Conservation (phyloP, 2,888 invertebrate genomes). For the Thymelicus lineola region DNA sequence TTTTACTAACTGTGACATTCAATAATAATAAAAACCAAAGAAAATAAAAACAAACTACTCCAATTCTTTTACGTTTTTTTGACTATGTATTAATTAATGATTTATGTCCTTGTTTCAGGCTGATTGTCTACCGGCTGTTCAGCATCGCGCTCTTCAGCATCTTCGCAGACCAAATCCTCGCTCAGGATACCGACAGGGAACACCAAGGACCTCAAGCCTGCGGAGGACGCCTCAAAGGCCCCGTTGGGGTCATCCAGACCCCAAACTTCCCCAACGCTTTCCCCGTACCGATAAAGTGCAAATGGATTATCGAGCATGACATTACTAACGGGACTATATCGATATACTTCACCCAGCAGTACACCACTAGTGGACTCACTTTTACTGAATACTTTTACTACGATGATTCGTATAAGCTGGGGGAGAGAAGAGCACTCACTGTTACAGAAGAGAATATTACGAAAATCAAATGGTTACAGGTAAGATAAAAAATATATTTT, state of each 20-base stretch:
- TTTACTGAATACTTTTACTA: conserved; percentile 92
- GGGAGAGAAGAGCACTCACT: conserved; percentile 87
- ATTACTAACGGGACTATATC: conserved; percentile 91
- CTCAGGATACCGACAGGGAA: conserved; percentile 62
- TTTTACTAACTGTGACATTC: too few relatives aligned
- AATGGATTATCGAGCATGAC: conserved; percentile 94
- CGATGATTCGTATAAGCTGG: conserved; percentile 88
- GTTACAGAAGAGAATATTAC: conserved; percentile 91
- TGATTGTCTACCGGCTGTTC: conserved; percentile 63
- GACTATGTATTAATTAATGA: neutral
- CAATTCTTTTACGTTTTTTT: too few relatives aligned
- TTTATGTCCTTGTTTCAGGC: conserved; percentile 60
- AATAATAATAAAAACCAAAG: too few relatives aligned
- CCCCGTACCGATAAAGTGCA: conserved; percentile 92
- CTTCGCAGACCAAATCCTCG: conserved; percentile 55
- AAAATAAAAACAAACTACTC: too few relatives aligned
- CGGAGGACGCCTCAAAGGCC: conserved; percentile 87
- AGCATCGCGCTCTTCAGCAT: conserved; percentile 67
- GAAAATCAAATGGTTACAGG: conserved; percentile 85
- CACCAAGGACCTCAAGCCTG: conserved; percentile 82
- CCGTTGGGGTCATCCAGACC: conserved; percentile 90
- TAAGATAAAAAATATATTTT: conserved; percentile 48
- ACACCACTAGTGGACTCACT: conserved; percentile 90
- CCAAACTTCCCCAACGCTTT: conserved; percentile 94
- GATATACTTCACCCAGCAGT: conserved; percentile 95